Evolutionary conservation across 1,140 invertebrate species (phyloP).

Genomic region (Oscheius sp.): DNA sequence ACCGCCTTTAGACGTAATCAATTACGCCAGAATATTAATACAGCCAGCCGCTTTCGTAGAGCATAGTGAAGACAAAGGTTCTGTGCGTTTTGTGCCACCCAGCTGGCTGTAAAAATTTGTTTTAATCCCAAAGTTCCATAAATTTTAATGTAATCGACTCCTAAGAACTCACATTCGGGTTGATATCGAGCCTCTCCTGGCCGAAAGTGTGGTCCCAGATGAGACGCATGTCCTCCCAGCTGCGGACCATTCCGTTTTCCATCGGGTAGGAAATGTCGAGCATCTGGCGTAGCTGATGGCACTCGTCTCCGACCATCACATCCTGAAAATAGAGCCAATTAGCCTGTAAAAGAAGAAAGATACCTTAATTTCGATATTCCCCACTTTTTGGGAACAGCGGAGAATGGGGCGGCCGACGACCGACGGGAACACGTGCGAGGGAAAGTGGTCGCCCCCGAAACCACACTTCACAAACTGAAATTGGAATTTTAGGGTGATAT

Average conservation of each 20-base stretch:
- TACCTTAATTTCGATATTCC: conserved; percentile 98
- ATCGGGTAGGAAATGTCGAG: conserved; percentile 98
- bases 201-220: conserved; percentile 99
- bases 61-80: too few relatives aligned
- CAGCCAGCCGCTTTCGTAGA: too few relatives aligned
- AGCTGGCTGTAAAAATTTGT: too few relatives aligned
- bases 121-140: too few relatives aligned
- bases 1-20: too few relatives aligned
- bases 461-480: conserved; percentile 98
- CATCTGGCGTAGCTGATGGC: conserved; percentile 90
- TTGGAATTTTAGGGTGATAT: too few relatives aligned
- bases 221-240: conserved; percentile 99
- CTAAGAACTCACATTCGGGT: conserved; percentile 70
- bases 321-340: conserved; percentile 81
- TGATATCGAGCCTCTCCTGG: conserved; percentile 89
- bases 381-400: conserved; percentile 91
- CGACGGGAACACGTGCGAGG: conserved; percentile 95
- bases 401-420: conserved; percentile 97
- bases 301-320: conserved; percentile 98
- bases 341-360: conserved; percentile 50
- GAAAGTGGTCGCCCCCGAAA: conserved; percentile 97
- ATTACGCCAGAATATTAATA: too few relatives aligned
- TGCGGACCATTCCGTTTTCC: conserved; percentile 92
- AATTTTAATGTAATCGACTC: too few relatives aligned
- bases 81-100: too few relatives aligned